phyloP scores from a whole-genome alignment of 2,113 vertebrate species.

The Prolemur simus region DNA sequence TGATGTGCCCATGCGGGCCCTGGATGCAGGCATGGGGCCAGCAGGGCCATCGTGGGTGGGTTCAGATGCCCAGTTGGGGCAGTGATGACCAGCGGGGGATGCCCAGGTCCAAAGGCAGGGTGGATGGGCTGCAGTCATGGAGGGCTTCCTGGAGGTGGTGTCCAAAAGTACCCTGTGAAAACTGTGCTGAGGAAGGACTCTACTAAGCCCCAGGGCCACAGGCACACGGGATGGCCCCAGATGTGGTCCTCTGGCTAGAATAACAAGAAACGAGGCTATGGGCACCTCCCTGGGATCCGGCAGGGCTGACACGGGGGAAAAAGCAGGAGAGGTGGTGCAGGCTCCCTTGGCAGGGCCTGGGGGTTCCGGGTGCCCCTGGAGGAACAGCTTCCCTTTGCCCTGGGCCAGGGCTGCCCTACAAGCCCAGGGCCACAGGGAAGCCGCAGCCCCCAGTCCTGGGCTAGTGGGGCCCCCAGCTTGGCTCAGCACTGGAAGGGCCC shows the following conservation, averaged over 20 bases:
- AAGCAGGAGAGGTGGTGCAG: background rate
- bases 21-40: background rate
- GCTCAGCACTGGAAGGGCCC: too few species aligned
- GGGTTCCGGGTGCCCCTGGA: background rate
- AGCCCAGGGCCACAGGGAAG: too few species aligned
- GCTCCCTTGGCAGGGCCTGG: background rate
- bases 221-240: accelerated
- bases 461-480: background rate
- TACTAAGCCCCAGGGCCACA: too few species aligned
- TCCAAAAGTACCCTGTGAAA: too few species aligned
- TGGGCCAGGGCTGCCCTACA: too few species aligned
- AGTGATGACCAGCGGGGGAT: background rate
- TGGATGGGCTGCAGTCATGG: background rate
- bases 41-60: too few species aligned
- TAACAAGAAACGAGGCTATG: accelerated
- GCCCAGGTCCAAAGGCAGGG: background rate
- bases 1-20: accelerated
- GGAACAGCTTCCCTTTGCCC: background rate
- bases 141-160: background rate
- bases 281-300: too few species aligned
- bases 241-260: background rate
- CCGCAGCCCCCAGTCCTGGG: too few species aligned
- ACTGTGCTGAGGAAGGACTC: background rate
- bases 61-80: too few species aligned
- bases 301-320: accelerated